These are phyloP conservation scores for Pampusana beccarii DNA, from an alignment of 2,113 vertebrate genomes.

Conservation along the genomic window DNA sequence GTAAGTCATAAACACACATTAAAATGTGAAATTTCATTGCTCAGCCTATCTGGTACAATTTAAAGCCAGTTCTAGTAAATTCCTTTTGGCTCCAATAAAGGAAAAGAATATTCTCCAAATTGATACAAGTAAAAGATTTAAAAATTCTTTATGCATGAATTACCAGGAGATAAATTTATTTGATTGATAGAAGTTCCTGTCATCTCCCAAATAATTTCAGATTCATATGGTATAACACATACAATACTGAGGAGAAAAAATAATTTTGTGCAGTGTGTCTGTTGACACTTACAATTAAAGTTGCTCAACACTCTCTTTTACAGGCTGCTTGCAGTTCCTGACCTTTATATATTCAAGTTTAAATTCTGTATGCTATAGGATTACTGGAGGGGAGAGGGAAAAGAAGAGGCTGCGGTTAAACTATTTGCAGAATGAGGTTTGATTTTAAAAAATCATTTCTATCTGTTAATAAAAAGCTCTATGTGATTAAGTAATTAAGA, in stretches of 20 bases:
- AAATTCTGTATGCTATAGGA: neutral
- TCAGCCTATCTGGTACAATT: constrained; percentile 35
- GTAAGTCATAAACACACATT: constrained; percentile 76
- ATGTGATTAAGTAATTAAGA: constrained; percentile 36
- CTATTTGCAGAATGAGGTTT: neutral
- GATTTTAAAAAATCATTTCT: neutral
- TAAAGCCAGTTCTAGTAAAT: constrained; percentile 48
- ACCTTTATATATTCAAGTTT: neutral
- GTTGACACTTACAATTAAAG: neutral
- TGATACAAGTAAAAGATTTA: neutral
- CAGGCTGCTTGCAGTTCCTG: neutral
- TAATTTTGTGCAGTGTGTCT: neutral
- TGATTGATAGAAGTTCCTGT: constrained; percentile 1
- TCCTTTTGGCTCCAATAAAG: constrained; percentile 20
- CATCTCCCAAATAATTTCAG: neutral
- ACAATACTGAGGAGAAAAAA: neutral
- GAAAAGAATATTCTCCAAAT: constrained; percentile 28
- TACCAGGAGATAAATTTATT: neutral
- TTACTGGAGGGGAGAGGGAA: neutral
- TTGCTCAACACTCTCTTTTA: neutral
- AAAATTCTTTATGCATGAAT: neutral
- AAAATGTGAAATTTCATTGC: constrained; percentile 72
- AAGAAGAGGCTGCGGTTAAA: neutral
- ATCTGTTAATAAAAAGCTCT: neutral
- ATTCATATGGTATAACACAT: neutral